Conservation (phyloP, 2,888 invertebrate genomes). For the Ferrisia virgata region DNA sequence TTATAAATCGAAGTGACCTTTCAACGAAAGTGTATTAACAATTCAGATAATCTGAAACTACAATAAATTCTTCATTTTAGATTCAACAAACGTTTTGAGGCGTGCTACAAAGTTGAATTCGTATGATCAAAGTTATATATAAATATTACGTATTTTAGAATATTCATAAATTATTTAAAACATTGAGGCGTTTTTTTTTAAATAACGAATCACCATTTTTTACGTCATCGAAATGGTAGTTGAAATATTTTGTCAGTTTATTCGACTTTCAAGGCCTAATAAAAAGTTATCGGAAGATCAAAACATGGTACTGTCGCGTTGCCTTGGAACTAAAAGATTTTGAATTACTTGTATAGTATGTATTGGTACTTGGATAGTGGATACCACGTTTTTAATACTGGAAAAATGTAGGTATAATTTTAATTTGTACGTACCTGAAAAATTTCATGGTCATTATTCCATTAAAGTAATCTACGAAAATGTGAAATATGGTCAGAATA, state of each 20-base stretch:
- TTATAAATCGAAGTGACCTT: too few relatives aligned
- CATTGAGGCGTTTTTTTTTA: neutral
- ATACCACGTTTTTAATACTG: too few relatives aligned
- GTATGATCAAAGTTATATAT: neutral
- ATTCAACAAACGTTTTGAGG: neutral
- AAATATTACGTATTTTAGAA: constrained; percentile 1
- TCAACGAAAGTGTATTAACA: too few relatives aligned
- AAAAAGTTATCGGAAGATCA: neutral
- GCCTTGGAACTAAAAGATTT: neutral
- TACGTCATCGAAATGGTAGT: neutral
- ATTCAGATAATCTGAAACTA: too few relatives aligned
- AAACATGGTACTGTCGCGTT: neutral
- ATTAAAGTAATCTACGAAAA: neutral
- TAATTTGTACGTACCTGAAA: neutral
- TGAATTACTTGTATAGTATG: neutral
- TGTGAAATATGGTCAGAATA: neutral
- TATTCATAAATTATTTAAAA: neutral
- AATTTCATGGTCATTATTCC: neutral
- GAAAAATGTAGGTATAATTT: neutral
- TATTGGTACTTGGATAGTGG: too few relatives aligned
- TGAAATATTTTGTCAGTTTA: neutral
- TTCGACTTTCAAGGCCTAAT: neutral
- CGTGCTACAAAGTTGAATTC: neutral
- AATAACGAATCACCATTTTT: neutral
- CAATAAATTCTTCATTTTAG: too few relatives aligned